Evolutionary conservation across 2,113 vertebrate species (phyloP), one percentile per base, ranked within the genome.

Genomic region (Scopus umbretta): DNA sequence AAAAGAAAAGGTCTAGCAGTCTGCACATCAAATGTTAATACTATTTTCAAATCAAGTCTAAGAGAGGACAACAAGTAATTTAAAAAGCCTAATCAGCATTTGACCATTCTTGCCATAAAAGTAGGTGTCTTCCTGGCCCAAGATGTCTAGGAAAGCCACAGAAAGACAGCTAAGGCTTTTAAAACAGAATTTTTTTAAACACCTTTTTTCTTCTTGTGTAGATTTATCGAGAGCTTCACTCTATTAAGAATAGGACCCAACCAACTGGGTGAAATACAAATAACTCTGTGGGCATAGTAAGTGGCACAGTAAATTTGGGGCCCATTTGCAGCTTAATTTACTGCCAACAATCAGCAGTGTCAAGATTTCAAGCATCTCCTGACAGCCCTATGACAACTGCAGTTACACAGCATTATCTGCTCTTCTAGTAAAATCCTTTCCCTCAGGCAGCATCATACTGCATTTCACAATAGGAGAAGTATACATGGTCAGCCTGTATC

Each of bases 361-460:
- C 86, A 94, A 67, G 74, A 68, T 92, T 83, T 83, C 61, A 65
- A 94, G 67, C 80, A 90, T 67, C 80, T 96, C 74, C 84, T 88
- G 86, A 96, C 94, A 95, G 93, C 70, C 66, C 86, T 91, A 22
- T 70, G 88, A 92, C 92, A 95, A 94, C 83, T 82, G 92, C 96
- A 95, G 94, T 96, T 97, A 95, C 94, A 96, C 90, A 95, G 92
- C 82, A 89, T 61, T 94, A 92, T 90, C 91, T 67, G 14, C 38
- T 92, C 71, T 96, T 97, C 97, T 92, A 94, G 93, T 75, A 94
- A 94, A 96, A 97, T 95, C 91, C 80, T 72, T 68, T 71, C 80
- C 70, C 52, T 81, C 88, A 96, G 75, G 88, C 63, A 92, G 73
- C 72, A 95, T 68, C 89, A 74, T 47, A 32, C 50, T 56, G 80